phyloP scores from a whole-genome alignment of 2,888 invertebrate genomes.

The Ptychoptera contaminata region DNA sequence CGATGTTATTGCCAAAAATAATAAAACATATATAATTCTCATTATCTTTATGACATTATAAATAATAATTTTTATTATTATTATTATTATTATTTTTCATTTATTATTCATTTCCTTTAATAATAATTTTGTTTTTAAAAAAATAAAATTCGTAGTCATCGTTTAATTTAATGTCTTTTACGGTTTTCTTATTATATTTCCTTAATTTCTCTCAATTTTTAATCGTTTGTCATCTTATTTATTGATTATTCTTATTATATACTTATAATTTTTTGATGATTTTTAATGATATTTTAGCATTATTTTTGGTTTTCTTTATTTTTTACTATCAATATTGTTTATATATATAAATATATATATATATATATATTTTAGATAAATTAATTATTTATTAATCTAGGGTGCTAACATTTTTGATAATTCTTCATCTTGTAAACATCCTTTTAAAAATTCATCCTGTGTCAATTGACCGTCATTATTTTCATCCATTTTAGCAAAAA shows the following conservation, averaged over 20 bases:
- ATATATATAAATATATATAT: background rate
- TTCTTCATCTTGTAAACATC: constrained; percentile 92
- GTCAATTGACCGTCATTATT: constrained; percentile 97
- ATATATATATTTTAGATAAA: too few relatives aligned
- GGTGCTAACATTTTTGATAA: constrained; percentile 89
- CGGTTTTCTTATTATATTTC: too few relatives aligned
- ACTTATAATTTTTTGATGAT: background rate
- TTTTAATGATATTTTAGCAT: background rate
- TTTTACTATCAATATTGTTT: background rate
- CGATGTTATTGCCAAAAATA: too few relatives aligned
- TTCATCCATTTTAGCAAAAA: constrained; percentile 98
- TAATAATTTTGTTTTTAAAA: too few relatives aligned
- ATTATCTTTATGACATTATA: too few relatives aligned
- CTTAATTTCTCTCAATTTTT: background rate
- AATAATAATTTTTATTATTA: too few relatives aligned
- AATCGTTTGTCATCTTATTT: background rate
- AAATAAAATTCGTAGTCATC: too few relatives aligned
- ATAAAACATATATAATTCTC: too few relatives aligned
- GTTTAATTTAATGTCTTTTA: too few relatives aligned
- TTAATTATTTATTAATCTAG: constrained; percentile 36
- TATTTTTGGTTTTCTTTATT: background rate
- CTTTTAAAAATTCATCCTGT: constrained; percentile 95
- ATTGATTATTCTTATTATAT: background rate
- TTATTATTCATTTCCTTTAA: too few relatives aligned
- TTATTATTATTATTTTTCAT: too few relatives aligned